Base-by-base conservation (phyloP, 2,797 vertebrate species). In the Melanogrammus aeglefinus region DNA sequence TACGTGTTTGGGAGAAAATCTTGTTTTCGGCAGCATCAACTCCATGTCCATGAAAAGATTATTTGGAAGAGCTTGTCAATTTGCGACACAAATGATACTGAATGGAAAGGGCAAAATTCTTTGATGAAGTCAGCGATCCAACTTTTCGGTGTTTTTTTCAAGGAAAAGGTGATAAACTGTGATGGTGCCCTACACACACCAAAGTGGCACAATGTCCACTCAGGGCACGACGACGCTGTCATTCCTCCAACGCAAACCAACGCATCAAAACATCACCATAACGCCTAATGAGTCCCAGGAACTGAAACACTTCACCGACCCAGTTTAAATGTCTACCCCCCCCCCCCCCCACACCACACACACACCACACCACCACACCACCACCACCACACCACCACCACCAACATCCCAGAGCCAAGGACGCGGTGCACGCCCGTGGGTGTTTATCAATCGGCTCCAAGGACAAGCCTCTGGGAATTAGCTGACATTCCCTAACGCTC, bases 371-470 rank as follows among this genome's bases (percentile, higher is more conserved):
- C n/a, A n/a, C n/a, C n/a, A n/a, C 44, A 1, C 29, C 29, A 31
- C 29, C 31, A 31, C 31, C 31, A 31, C 31, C 31, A 31, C 47
- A 14, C 47, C 47, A 51, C 41, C 41, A 44, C 41, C 41, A 47
- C 44, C 27, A 10, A 27, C 18, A 81, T 75, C 38, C 38, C 38
- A 70, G 41, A 74, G 69, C 72, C 16, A 14, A n/a, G 78, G 75
- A 51, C 79, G 39, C 72, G 36, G 14, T 36, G 29, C 5, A 9
- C 27, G 66, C 75, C 51, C 29, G 13, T 47, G 8, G 2, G 12
- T 77, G 72, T 73, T 74, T 72, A 76, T 73, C 41, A 79, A 77
- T 57, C 21, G 39, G 72, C n/a, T 71, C 4, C 75, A 80, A 41
- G 24, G 73, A 78, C 74, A 71, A 13, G 31, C 66, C 51, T 31